Conservation (phyloP, 2,888 invertebrate species). For the Apocheima hispidaria region DNA sequence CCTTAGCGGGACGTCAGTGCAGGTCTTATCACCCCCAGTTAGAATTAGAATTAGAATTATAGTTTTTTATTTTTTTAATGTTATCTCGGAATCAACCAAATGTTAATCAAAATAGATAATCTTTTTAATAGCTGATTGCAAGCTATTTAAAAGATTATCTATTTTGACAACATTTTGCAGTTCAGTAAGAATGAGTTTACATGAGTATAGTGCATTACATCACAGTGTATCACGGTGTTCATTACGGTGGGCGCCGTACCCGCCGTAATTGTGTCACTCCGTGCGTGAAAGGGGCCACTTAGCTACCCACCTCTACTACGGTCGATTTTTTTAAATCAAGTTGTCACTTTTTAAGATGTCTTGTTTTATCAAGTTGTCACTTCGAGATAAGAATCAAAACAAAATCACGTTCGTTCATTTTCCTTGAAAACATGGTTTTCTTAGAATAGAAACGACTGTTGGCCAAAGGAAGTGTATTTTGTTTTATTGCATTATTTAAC, state of each 20-base stretch:
- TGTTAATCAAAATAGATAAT: no score
- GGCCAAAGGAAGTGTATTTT: no score
- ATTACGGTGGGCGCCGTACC: conserved; percentile 45
- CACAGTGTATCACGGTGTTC: conserved; percentile 40
- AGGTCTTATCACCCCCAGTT: no score
- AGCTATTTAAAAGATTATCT: not conserved
- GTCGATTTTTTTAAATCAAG: conserved; percentile 5
- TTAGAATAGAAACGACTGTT: no score
- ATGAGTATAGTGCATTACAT: conserved; percentile 1
- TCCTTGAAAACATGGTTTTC: no score
- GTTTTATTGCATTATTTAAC: no score
- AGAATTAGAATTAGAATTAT: no score
- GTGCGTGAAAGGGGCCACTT: conserved; percentile 62
- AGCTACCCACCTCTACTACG: conserved; percentile 51
- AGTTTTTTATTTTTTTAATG: no score
- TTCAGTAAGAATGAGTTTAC: not conserved
- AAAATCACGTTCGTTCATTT: not conserved
- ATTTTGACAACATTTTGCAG: not conserved
- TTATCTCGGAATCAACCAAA: no score
- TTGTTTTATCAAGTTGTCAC: not conserved
- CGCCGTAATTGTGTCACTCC: conserved; percentile 59
- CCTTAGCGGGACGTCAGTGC: no score
- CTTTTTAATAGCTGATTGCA: no score
- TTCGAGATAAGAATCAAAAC: no score
- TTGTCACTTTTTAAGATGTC: not conserved